Base-by-base conservation (phyloP, 2,113 vertebrate species). In the Apeltes quadracus region DNA sequence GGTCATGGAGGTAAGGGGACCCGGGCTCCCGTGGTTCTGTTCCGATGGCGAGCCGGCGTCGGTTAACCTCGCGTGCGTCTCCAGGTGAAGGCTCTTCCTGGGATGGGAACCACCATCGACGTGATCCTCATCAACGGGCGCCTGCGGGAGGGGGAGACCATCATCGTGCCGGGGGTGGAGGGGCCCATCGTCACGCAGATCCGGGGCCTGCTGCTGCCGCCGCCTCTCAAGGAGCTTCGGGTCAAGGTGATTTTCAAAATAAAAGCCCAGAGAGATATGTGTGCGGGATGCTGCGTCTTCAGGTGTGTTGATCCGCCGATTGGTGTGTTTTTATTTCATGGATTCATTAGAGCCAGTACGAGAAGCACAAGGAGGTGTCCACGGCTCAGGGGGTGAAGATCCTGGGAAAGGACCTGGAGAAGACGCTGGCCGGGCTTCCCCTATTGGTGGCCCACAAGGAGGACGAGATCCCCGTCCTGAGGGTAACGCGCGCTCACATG, bases 41-140 rank as follows among this genome's bases (percentile, higher is more conserved):
- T 34, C 32, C 6, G 32, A 34, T 34, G 32, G 32, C 32, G 32
- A 34, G 32, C 32, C 3, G 32, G 32, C 32, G 32, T 6, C 32
- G 32, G 32, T 5, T 34, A 7, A 34, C 32, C 32, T 5, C 32
- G 32, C 7, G 32, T 27, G 14, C 63, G 51, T 57, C 5, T 54
- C 6, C 86, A 99, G 98, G 98, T 99, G 3, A 99, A 99, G 89
- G 97, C 98, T 15, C 93, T 99, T 46, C 97, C 97, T 2, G 98
- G 98, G 12, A 98, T 99, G 97, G 98, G 98, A 38, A 99, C 98
- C 2, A 99, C 98, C 2, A 98, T 99, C 85, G 98, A 99, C 71
- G 97, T 99, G 16, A 99, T 99, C 88, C 84, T 99, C 66, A 99
- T 99, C 55, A 99, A 99, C 9, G 98, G 97, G 0, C 32, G 87